Percentiles rank a stretch among this genome's conserved stretches.
Evolutionary conservation across 2,888 invertebrate species (phyloP).

Genomic region (Stenichneumon culpator): DNA sequence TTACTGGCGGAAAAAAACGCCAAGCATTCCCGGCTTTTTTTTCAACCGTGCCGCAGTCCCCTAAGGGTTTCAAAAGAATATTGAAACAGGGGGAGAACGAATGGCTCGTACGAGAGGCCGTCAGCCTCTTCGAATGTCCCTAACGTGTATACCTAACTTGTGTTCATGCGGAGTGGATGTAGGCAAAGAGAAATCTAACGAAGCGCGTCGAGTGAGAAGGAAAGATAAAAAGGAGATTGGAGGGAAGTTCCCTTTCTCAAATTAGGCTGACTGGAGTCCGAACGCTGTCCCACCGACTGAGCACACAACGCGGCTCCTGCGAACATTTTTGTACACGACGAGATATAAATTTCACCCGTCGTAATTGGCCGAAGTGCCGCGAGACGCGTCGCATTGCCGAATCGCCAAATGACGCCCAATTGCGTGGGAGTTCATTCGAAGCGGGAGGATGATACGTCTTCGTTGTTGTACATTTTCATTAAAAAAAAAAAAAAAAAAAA

Average conservation of each 20-base stretch:
- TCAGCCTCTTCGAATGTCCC: slow-evolving; percentile 24
- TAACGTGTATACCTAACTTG: slow-evolving; percentile 47
- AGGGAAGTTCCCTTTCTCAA: slow-evolving; percentile 46
- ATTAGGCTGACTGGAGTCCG: slow-evolving; percentile 53
- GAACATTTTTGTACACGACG: too few species aligned
- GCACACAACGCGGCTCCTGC: neutral
- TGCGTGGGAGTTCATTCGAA: too few species aligned
- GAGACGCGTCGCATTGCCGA: too few species aligned
- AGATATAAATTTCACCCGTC: too few species aligned
- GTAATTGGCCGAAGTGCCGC: too few species aligned
- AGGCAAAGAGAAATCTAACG: slow-evolving; percentile 37
- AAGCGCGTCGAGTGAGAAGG: slow-evolving; percentile 25
- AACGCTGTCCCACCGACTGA: slow-evolving; percentile 20
- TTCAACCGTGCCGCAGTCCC: neutral
- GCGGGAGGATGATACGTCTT: too few species aligned
- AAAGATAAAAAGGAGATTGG: slow-evolving; percentile 39
- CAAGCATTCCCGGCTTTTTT: slow-evolving; percentile 11
- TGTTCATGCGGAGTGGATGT: slow-evolving; percentile 30
- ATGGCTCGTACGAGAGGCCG: slow-evolving; percentile 19
- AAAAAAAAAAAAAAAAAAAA: too few species aligned
- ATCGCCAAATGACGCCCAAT: too few species aligned
- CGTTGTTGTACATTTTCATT: too few species aligned
- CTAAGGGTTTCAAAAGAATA: slow-evolving; percentile 28
- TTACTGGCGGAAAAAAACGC: neutral
- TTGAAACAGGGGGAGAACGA: slow-evolving; percentile 12